Percentiles rank a stretch among this genome's conserved stretches.
These are phyloP conservation scores for Apomyelois bistriatella DNA, from an alignment of 2,888 invertebrate species.

Conservation along the genomic window DNA sequence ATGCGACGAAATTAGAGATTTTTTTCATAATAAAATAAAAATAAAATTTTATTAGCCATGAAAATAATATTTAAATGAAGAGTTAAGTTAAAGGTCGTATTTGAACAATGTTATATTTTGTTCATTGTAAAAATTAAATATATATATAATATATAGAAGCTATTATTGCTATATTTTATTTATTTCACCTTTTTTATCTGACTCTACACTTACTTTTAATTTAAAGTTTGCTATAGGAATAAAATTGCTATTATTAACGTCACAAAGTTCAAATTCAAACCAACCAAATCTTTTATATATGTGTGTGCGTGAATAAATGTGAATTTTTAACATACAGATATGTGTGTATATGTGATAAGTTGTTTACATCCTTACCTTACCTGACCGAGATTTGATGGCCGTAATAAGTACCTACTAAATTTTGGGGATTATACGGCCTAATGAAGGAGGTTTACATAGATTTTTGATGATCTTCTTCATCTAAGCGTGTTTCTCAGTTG, in stretches of 20 bases:
- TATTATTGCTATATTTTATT: too few species aligned
- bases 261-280: background rate
- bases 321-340: conserved; percentile 3
- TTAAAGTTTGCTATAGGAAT: conserved; percentile 8
- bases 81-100: too few species aligned
- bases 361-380: conserved; percentile 47
- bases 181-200: background rate
- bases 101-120: too few species aligned
- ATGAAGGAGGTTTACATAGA: conserved; percentile 14
- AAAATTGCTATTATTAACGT: background rate
- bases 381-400: conserved; percentile 42
- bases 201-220: conserved; percentile 9
- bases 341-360: conserved; percentile 24
- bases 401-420: conserved; percentile 21
- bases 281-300: background rate
- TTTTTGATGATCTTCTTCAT: too few species aligned
- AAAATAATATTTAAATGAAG: too few species aligned
- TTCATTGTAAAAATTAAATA: too few species aligned
- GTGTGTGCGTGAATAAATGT: conserved; percentile 3
- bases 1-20: too few species aligned
- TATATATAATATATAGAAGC: too few species aligned
- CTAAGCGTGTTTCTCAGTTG: too few species aligned
- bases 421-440: conserved; percentile 10
- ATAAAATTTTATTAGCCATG: too few species aligned
- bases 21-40: too few species aligned